These are phyloP conservation scores for Caenorhabditis sp. DNA, from an alignment of 2,888 invertebrate species.

Conservation along the genomic window DNA sequence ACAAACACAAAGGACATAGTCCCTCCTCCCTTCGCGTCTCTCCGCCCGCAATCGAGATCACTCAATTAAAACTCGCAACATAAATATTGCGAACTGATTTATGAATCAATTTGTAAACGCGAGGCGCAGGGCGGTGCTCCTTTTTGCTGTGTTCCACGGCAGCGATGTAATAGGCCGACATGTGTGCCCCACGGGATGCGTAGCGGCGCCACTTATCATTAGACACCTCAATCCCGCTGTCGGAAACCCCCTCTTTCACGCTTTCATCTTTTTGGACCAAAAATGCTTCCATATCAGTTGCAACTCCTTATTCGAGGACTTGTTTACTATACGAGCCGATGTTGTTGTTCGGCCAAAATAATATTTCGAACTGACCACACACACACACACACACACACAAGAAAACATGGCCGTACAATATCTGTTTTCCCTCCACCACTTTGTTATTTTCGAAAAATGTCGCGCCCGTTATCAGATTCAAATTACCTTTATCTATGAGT, in stretches of 20 bases:
- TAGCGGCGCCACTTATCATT: slow-evolving; percentile 47
- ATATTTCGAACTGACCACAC: slow-evolving; percentile 17
- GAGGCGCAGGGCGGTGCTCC: slow-evolving; percentile 43
- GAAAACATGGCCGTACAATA: not conserved
- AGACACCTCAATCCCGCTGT: slow-evolving; percentile 35
- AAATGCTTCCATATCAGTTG: too few species aligned
- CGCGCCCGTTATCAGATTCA: slow-evolving; percentile 5
- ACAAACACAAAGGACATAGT: slow-evolving; percentile 22
- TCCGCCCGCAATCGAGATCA: slow-evolving; percentile 37
- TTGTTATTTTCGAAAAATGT: slow-evolving; percentile 1
- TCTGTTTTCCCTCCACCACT: not conserved
- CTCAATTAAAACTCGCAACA: slow-evolving; percentile 53
- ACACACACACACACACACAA: not conserved
- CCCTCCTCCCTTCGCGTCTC: not conserved
- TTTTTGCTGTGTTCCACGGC: slow-evolving; percentile 39
- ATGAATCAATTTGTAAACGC: slow-evolving; percentile 48
- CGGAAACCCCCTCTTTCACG: not conserved
- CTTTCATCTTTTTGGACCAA: not conserved
- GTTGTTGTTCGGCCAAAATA: slow-evolving; percentile 36
- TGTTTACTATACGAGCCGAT: not conserved
- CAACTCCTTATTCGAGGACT: not conserved
- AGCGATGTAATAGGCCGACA: slow-evolving; percentile 40
- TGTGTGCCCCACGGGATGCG: slow-evolving; percentile 44
- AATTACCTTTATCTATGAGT: slow-evolving; percentile 22
- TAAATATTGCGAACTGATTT: slow-evolving; percentile 51